Percentiles rank a stretch among this genome's conserved stretches.
These are phyloP conservation scores for Furcula furcula DNA, from an alignment of 2,888 invertebrate species.

Conservation along the genomic window DNA sequence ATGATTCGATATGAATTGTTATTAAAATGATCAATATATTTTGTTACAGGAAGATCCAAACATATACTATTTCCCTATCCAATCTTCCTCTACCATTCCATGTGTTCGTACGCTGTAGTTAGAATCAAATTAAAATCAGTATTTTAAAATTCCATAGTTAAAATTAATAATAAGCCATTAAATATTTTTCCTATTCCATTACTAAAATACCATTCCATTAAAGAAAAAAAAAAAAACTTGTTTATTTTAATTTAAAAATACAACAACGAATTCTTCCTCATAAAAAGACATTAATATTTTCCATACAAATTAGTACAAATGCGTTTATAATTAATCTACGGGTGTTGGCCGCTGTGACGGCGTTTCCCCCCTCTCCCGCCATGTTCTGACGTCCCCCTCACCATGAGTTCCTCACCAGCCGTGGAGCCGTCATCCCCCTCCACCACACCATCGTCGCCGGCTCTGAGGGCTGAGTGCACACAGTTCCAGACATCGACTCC, in stretches of 20 bases:
- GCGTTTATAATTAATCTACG: neutral
- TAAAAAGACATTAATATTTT: neutral
- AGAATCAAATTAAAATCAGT: slow-evolving; percentile 7
- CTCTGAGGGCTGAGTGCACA: slow-evolving; percentile 49
- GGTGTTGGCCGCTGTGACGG: no score
- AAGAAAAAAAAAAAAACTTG: neutral
- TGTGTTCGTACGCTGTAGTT: no score
- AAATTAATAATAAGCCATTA: slow-evolving; percentile 3
- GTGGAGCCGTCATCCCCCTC: slow-evolving; percentile 72
- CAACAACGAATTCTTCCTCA: neutral
- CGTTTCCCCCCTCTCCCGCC: slow-evolving; percentile 15
- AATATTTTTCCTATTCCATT: slow-evolving; percentile 9
- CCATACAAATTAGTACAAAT: neutral
- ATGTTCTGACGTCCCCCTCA: slow-evolving; percentile 71
- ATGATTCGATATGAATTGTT: no score
- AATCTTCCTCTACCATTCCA: slow-evolving; percentile 28
- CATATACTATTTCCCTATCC: slow-evolving; percentile 58
- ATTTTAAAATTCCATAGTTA: no score
- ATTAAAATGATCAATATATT: slow-evolving; percentile 7
- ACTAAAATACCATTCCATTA: slow-evolving; percentile 2
- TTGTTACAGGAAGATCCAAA: slow-evolving; percentile 24
- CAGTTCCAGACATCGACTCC: slow-evolving; percentile 71
- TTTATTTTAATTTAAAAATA: neutral
- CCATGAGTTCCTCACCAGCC: slow-evolving; percentile 77
- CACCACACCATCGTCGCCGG: slow-evolving; percentile 69